Evolutionary conservation across 92 coral and sea anemone genomes (phyloP).

Genomic region (Desmophyllum pertusum): DNA sequence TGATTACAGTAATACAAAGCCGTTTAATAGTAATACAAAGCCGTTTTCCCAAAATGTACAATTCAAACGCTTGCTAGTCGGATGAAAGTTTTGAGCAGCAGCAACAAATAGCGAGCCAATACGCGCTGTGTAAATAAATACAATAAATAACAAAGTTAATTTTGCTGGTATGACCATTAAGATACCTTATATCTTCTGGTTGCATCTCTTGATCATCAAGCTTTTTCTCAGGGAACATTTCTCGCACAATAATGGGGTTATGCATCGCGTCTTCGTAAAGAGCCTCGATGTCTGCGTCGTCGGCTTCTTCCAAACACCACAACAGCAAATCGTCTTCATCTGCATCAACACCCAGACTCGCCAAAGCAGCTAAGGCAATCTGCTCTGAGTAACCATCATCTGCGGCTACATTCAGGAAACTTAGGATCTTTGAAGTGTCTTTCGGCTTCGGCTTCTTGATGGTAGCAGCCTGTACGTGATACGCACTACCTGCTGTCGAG

Average conservation of each 20-base stretch:
- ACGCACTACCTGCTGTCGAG: not conserved
- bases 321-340: slow-evolving; percentile 73
- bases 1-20: too few species aligned
- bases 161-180: not conserved
- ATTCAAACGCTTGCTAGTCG: too few species aligned
- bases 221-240: not conserved
- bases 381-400: slow-evolving; percentile 63
- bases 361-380: slow-evolving; percentile 71
- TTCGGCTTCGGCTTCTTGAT: slow-evolving; percentile 19
- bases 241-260: slow-evolving; percentile 21
- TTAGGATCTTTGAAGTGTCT: slow-evolving; percentile 11
- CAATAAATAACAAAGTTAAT: not conserved
- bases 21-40: too few species aligned
- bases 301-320: slow-evolving; percentile 74
- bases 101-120: too few species aligned
- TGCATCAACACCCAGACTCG: slow-evolving; percentile 57
- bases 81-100: too few species aligned
- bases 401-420: slow-evolving; percentile 40
- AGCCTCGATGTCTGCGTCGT: slow-evolving; percentile 54
- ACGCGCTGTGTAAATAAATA: too few species aligned
- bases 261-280: slow-evolving; percentile 32
- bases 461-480: not conserved
- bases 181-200: slow-evolving; percentile 16
- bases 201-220: slow-evolving; percentile 1
- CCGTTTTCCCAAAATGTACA: too few species aligned